Evolutionary conservation across 2,888 invertebrate genomes (phyloP), one percentile per base, ranked within the genome.

Genomic region (Byasa hedistus): DNA sequence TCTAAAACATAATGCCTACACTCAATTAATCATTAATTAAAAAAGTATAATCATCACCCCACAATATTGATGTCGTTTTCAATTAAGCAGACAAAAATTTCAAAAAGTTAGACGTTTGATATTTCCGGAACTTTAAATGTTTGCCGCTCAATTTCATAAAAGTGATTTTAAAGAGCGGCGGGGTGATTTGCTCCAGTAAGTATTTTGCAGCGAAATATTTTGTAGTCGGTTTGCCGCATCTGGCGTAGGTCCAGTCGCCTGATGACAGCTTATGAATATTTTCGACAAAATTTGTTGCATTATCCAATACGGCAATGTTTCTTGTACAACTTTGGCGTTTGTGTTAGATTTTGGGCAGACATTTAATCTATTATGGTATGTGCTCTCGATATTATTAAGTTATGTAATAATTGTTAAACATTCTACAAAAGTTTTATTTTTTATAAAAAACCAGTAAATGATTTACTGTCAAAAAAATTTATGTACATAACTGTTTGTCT

Each of bases 211-310:
- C 80, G 85, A 83, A 86, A 89, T 88, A 88, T 89, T 91, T 89
- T 85, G 90, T 87, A 87, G 85, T 85, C 80, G 84, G 87, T 83
- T 84, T 79, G 78, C 88, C 88, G 84, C 89, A 89, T 83, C 90
- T 91, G 91, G 91, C 91, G 85, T 75, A 73, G 82, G 90, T 90
- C 91, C 91, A 91, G 91, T 88, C 84, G 86, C 82, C 78, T 87
- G 90, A 90, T 91, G 91, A 90, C 91, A 91, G 89, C 89, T 89
- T 90, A 91, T 91, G 91, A 91, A 91, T 91, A 90, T 91, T 91
- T 90, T 87, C 88, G 89, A 85, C 89, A 83, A 86, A 89, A 87
- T 84, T 83, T 83, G 73, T 79, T 73, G 84, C 83, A 79, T 86
- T 81, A 82, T 82, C 84, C 79, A 83, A 83, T 81, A 80, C 75